Percentiles rank a stretch among this genome's conserved stretches.
These are phyloP conservation scores for Falco rusticolus DNA, from an alignment of 2,797 vertebrate species.

Conservation along the genomic window DNA sequence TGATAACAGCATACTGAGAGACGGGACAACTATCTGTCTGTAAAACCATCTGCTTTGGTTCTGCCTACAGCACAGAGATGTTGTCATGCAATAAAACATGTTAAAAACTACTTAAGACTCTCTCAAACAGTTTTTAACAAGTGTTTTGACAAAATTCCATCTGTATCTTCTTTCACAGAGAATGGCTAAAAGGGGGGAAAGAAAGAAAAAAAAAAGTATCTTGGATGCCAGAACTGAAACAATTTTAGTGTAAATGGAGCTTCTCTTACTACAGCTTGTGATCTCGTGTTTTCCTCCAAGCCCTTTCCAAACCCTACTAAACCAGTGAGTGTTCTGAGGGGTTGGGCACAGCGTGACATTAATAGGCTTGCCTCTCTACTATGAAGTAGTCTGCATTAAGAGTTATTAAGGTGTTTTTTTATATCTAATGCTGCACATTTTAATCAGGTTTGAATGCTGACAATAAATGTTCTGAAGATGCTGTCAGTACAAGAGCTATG, in stretches of 20 bases:
- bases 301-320: background rate
- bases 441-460: background rate
- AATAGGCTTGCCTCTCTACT: background rate
- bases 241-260: background rate
- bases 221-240: background rate
- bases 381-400: background rate
- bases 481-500: background rate
- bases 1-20: background rate
- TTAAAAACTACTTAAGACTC: background rate
- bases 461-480: background rate
- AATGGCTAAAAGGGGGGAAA: background rate
- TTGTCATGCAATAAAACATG: fast-evolving
- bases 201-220: too few relatives aligned
- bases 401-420: background rate
- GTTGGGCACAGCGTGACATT: background rate
- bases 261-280: background rate
- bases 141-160: background rate
- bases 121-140: background rate
- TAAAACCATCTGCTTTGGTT: background rate
- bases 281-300: background rate
- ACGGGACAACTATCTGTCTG: background rate
- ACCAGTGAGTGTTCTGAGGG: background rate
- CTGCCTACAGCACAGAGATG: background rate
- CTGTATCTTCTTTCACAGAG: background rate
- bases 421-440: background rate